Evolutionary conservation across 2,888 invertebrate genomes (phyloP), one percentile per base, ranked within the genome.

Genomic region (Yponomeuta cagnagella): DNA sequence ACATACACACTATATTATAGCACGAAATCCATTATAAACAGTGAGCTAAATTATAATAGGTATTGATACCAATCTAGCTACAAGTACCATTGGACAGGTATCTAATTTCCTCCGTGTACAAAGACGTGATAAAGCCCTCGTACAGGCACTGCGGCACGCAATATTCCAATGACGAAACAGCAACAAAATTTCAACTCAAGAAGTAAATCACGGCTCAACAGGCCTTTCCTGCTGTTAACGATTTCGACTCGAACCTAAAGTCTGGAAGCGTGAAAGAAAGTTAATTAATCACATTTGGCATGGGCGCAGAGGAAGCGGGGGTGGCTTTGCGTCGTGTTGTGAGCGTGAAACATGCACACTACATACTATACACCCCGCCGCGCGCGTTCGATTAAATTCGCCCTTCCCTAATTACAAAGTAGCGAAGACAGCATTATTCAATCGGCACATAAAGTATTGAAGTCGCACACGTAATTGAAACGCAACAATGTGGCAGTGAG

Each of bases 141-240:
- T 30, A 23, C 31, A 33, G 66, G 66, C 66, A 48, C 10, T 10
- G 68, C 23, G 52, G 82, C 90, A 91, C 91, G 89, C 90, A 87
- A 90, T 80, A 83, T 81, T 80, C 80, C 84, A 87, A 86, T 86
- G 89, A 87, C 89, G 89, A 82, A 86, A 85, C 81, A 10, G 33
- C 82, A 83, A 82, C 83, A 81, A 77, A 81, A 84, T 81, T 83
- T 80, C 81, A 85, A 84, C 82, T 82, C 79, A 82, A 85, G 84
- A 89, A 87, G 88, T 90, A 87, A 90, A 90, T 90, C 88, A 88
- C 79, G 77, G 84, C 86, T 88, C 88, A 90, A 89, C 88, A 89
- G 89, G 89, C 89, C 85, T 83, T 89, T 89, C 89, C 88, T 87
- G 83, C 80, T 79, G 82, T 85, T 90, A 90, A 90, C 84, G 86